These are phyloP conservation scores for Aphelenchoides fujianensis DNA, from an alignment of 1,140 invertebrate species.

Conservation along the genomic window DNA sequence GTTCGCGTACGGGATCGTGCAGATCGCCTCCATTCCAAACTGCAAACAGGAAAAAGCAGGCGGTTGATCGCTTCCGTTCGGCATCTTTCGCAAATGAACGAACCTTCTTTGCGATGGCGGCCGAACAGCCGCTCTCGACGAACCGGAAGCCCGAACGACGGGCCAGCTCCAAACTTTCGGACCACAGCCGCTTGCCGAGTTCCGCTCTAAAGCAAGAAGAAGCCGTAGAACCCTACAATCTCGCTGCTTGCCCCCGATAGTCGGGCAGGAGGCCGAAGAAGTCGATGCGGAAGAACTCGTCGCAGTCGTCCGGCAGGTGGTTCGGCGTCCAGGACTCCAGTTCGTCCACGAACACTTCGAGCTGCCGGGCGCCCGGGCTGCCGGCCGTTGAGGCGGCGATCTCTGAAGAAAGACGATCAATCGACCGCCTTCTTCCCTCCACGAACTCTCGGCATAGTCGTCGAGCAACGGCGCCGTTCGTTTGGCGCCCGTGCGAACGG, in stretches of 20 bases:
- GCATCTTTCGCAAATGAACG: not conserved
- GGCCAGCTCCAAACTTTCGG: not conserved
- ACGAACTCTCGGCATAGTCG: too few species aligned
- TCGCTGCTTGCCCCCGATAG: not conserved
- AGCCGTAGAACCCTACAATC: too few species aligned
- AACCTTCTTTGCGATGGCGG: not conserved
- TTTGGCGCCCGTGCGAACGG: not conserved
- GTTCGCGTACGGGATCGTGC: not conserved
- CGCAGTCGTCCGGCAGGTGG: not conserved
- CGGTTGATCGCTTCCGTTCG: too few species aligned
- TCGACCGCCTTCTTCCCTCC: too few species aligned
- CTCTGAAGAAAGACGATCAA: not conserved
- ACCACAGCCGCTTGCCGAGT: not conserved
- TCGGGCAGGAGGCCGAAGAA: not conserved
- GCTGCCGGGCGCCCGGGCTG: not conserved
- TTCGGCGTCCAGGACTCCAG: not conserved
- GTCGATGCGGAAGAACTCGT: conserved; percentile 8
- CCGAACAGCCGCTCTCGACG: not conserved
- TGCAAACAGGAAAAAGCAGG: not conserved
- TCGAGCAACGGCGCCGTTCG: not conserved
- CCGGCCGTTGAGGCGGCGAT: not conserved
- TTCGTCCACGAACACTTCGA: not conserved
- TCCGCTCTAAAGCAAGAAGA: too few species aligned
- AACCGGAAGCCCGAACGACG: not conserved
- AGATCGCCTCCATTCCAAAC: not conserved